Conservation (phyloP, 2,888 invertebrate species). For the Drosophila nr. perissopoda region DNA sequence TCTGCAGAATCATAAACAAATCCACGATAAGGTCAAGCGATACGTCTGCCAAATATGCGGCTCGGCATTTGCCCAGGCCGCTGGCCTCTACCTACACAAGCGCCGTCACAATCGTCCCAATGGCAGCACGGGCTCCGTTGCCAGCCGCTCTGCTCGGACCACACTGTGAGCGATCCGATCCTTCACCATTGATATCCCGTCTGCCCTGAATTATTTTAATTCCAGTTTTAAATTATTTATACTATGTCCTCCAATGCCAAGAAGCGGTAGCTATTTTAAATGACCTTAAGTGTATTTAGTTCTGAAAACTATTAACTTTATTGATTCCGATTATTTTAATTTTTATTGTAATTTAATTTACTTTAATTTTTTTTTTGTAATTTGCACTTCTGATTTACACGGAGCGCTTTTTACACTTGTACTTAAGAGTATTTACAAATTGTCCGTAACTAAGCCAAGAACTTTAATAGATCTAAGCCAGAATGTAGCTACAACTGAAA, state of each 20-base stretch:
- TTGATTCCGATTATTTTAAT: slow-evolving; percentile 10
- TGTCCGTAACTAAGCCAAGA: slow-evolving; percentile 52
- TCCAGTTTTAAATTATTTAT: slow-evolving; percentile 37
- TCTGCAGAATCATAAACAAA: slow-evolving; percentile 83
- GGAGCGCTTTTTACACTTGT: slow-evolving; percentile 40
- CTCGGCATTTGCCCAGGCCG: slow-evolving; percentile 83
- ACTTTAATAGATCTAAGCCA: slow-evolving; percentile 42
- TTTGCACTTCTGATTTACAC: slow-evolving; percentile 9
- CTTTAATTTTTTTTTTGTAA: neutral
- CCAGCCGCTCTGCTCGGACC: slow-evolving; percentile 62
- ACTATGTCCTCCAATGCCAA: slow-evolving; percentile 49
- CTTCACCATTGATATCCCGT: slow-evolving; percentile 6
- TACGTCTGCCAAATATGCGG: slow-evolving; percentile 83
- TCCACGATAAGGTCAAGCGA: slow-evolving; percentile 82
- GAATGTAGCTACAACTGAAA: slow-evolving; percentile 8
- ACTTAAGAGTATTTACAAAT: slow-evolving; percentile 52
- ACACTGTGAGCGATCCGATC: slow-evolving; percentile 52
- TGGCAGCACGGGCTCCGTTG: slow-evolving; percentile 65
- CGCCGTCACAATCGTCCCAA: slow-evolving; percentile 80
- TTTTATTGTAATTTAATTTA: slow-evolving; percentile 3
- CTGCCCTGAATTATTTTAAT: neutral
- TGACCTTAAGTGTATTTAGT: slow-evolving; percentile 11
- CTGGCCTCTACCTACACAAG: slow-evolving; percentile 83
- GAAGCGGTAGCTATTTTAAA: slow-evolving; percentile 40
- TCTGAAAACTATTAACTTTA: slow-evolving; percentile 1